Conservation (phyloP, 2,113 vertebrate species). For the Hippotragus niger region DNA sequence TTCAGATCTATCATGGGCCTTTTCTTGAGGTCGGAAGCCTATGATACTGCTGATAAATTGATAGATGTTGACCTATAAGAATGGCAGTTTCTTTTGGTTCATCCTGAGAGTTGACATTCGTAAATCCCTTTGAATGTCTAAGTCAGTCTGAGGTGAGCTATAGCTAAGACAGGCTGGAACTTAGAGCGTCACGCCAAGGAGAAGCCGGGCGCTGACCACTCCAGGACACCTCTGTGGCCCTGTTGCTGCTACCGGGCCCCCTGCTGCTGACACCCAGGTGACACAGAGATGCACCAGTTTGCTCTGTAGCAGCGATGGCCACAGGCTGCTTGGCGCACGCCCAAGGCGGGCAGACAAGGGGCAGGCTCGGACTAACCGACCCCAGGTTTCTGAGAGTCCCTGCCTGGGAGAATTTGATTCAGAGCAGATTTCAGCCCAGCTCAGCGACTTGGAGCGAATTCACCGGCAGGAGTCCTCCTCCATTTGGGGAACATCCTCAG, state of each 20-base stretch:
- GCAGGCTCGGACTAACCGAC: not conserved
- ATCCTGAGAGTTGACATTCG: not conserved
- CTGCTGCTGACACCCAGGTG: not conserved
- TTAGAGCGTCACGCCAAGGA: not conserved
- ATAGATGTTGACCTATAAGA: not conserved
- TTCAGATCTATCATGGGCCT: not conserved
- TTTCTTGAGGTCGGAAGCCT: not conserved
- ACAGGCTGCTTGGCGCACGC: rapidly evolving
- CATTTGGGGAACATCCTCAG: rapidly evolving
- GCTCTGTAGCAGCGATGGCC: not conserved
- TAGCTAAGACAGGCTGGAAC: not conserved
- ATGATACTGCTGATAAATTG: not conserved
- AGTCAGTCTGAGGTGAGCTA: not conserved
- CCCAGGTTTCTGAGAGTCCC: not conserved
- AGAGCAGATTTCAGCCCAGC: not conserved
- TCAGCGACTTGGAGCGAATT: not conserved
- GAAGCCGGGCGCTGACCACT: rapidly evolving
- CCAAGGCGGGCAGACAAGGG: not conserved
- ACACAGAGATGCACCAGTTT: too few species aligned
- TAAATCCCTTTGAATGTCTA: not conserved
- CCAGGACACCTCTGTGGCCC: not conserved
- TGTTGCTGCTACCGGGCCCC: not conserved
- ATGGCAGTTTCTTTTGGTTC: not conserved
- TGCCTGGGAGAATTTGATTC: not conserved
- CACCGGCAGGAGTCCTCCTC: not conserved